Percentiles rank a stretch among this genome's conserved stretches.
These are phyloP conservation scores for Salvelinus namaycush DNA, from an alignment of 2,113 vertebrate species.

Conservation along the genomic window DNA sequence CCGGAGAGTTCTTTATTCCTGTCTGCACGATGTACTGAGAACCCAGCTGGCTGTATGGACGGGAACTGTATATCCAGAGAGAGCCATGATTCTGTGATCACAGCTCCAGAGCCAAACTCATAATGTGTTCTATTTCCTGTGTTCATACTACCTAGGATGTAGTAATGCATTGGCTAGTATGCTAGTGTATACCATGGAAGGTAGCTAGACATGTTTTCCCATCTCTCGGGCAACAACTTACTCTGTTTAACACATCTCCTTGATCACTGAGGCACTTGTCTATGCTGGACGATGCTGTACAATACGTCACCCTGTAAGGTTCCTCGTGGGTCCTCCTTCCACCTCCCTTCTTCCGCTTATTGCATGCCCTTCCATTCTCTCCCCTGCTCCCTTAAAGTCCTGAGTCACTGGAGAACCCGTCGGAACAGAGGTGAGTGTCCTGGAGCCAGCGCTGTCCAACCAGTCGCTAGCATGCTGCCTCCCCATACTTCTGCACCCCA, in stretches of 20 bases:
- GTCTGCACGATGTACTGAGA: too few species aligned
- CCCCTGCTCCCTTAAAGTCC: slow-evolving; percentile 86
- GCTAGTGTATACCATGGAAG: neutral
- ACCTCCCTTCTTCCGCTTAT: slow-evolving; percentile 76
- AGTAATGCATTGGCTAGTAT: too few species aligned
- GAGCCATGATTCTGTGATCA: too few species aligned
- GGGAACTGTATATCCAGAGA: too few species aligned
- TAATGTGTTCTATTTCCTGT: neutral
- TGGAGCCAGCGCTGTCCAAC: slow-evolving; percentile 39
- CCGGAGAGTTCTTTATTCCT: too few species aligned
- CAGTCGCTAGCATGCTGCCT: slow-evolving; percentile 36
- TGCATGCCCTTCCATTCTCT: slow-evolving; percentile 87
- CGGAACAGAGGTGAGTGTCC: slow-evolving; percentile 88
- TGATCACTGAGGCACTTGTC: neutral
- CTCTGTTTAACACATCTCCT: neutral
- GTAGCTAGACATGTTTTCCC: slow-evolving; percentile 22
- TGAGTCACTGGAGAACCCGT: slow-evolving; percentile 82
- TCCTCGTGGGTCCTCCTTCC: slow-evolving; percentile 31
- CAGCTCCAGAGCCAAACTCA: slow-evolving; percentile 38
- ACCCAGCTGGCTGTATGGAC: too few species aligned
- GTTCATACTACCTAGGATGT: too few species aligned
- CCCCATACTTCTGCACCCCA: neutral
- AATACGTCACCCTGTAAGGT: slow-evolving; percentile 3
- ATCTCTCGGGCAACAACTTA: slow-evolving; percentile 33
- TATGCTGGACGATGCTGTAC: neutral